Base-by-base conservation (phyloP, 2,797 vertebrate species). In the Poeciliopsis presidionis region DNA sequence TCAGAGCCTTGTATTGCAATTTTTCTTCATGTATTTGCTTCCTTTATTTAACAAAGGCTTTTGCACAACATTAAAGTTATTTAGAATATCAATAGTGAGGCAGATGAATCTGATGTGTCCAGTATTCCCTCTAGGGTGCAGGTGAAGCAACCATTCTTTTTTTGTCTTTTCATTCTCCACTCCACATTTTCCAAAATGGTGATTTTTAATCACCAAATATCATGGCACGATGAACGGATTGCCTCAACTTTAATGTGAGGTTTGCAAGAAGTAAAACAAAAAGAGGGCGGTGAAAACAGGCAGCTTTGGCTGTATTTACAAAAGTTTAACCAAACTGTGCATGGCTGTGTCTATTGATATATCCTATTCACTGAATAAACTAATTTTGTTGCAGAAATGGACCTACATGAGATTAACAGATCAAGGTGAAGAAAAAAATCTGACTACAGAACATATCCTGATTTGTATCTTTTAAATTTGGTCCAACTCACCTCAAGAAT, bases 171-270 rank as follows among this genome's bases (percentile, higher is more conserved):
- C 73, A 82, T 92, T 94, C 84, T 87, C 63, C 76, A 84, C 81
- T 86, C 74, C 77, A 85, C 85, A 78, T 91, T 89, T 86, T 92
- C 81, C 77, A 92, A 86, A 87, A 90, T 89, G 87, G 84, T 90
- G 88, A 93, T 93, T 95, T 94, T 94, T 94, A 94, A 94, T 95
- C 91, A 95, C 88, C 92, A 92, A 94, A 94, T 94, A 93, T 94
- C 90, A 94, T 90, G 92, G 90, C 92, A 93, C 91, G 92, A 90
- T 94, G 92, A 95, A 90, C 92, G 94, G 91, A 94, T 94, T 92
- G 85, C 85, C 86, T 88, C 45, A 82, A 94, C 86, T 88, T 72
- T 49, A 74, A 49, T 5, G 81, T 88, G 78, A 85, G 88, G 87
- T 86, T 89, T 72, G 49, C 75, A 53, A 6, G 81, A 90, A 89